Evolutionary conservation across 2,888 invertebrate genomes (phyloP), one percentile per base, ranked within the genome.

Genomic region (Kryphioiulus occultus): DNA sequence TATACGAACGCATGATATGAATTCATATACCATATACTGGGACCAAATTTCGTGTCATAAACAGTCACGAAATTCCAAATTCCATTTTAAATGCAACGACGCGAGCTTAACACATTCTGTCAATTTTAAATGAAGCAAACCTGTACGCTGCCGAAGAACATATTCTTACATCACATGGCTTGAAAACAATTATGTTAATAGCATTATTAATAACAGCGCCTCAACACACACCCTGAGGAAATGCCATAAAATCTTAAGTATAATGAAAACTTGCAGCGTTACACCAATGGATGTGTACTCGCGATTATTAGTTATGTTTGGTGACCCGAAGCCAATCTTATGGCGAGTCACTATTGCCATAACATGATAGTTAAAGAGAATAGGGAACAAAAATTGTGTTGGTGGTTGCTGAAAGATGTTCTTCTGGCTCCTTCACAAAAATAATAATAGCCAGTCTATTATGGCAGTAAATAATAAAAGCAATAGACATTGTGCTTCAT

Each of bases 201-300:
- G 68, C 22, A 68, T 22, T 68, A 68, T 68, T 68, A 68, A 22
- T 12, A 26, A 9, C 68, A 2, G 78, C 30, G 30, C 26, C 30
- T 78, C 78, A 78, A 30, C 30, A 30, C n/a, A 53, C 30, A 78
- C 78, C 78, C 78, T 78, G 30, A 78, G 78, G 78, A 30, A 78
- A 78, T 78, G 26, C 30, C 78, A 78, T 78, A 78, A 78, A 78
- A 78, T 30, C 78, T 78, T 78, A 78, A 78, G 78, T 32, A 26
- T 30, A 78, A 78, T 78, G 78, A 32, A 12, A 78, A 78, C 78
- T 30, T 17, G 30, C 78, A 30, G 78, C 30, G 30, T 78, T 78
- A 78, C 59, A 78, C 78, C 12, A 17, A 3, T 15, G 78, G 30
- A 17, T 78, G 30, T 78, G 30, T 78, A 78, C 30, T 17, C 17